Evolutionary conservation across 2,888 invertebrate species (phyloP).

Genomic region (Ormyrus labotus): DNA sequence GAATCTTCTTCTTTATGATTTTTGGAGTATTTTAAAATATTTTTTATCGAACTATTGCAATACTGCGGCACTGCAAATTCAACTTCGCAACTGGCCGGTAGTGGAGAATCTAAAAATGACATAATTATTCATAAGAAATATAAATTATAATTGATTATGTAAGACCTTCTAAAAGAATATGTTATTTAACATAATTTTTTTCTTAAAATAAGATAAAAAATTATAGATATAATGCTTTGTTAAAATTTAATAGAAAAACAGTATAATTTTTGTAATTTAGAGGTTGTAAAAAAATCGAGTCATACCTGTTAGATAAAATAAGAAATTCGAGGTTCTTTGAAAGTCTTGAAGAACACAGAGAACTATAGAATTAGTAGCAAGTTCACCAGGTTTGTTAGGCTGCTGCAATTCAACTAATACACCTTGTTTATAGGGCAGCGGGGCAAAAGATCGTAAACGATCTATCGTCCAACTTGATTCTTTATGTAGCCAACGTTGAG

Average conservation of each 20-base stretch:
- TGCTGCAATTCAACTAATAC: constrained; percentile 76
- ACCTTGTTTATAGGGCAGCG: constrained; percentile 79
- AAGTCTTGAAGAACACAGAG: constrained; percentile 77
- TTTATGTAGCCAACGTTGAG: constrained; percentile 77
- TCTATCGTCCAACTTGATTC: constrained; percentile 76
- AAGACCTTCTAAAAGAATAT: not conserved
- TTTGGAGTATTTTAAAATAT: constrained; percentile 65
- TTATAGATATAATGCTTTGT: no score
- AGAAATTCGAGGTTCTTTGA: constrained; percentile 77
- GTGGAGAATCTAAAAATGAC: constrained; percentile 70
- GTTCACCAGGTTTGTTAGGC: constrained; percentile 71
- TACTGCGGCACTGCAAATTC: constrained; percentile 71
- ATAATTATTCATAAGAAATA: no score
- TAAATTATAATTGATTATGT: not conserved
- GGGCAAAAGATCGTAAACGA: constrained; percentile 75
- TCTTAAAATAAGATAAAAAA: not conserved
- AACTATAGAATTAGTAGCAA: constrained; percentile 65
- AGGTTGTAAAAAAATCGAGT: not conserved
- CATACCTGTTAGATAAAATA: constrained; percentile 77
- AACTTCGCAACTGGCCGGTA: constrained; percentile 76
- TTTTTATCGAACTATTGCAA: constrained; percentile 66
- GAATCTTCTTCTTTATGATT: constrained; percentile 70
- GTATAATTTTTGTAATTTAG: no score
- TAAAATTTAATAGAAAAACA: no score
- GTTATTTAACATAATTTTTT: not conserved